A percentile compares a stretch with the other conserved stretches of the same genome.
phyloP scores from a whole-genome alignment of 2,113 vertebrate species.

The Clarias magur region DNA sequence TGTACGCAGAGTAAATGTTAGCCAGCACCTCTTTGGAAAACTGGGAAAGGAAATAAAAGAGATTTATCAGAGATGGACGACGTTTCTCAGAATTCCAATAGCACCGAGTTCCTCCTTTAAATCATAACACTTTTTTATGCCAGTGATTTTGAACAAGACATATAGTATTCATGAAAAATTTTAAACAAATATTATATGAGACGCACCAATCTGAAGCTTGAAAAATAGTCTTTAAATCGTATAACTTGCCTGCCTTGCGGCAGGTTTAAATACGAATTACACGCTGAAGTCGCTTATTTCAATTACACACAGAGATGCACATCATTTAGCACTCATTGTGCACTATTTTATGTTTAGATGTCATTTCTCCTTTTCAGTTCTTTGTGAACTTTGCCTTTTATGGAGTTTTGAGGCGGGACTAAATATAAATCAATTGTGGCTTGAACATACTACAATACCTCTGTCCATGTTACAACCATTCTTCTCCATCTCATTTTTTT shows the following conservation, averaged over 20 bases:
- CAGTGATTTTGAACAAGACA: background rate
- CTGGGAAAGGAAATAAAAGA: constrained; percentile 64
- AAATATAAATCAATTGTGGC: background rate
- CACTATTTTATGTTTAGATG: background rate
- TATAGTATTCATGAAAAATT: background rate
- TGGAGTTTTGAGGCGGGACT: background rate
- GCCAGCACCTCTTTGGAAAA: constrained; percentile 96
- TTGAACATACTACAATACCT: background rate
- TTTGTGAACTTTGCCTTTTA: background rate
- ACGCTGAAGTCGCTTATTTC: background rate
- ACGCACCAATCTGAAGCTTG: background rate
- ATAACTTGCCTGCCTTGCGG: background rate
- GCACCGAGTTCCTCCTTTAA: background rate
- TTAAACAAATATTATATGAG: background rate
- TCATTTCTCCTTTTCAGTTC: background rate
- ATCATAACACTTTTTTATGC: background rate
- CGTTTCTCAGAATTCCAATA: background rate
- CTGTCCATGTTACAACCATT: background rate
- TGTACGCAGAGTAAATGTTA: constrained; percentile 96
- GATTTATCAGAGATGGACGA: background rate
- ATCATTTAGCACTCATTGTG: background rate
- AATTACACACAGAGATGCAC: background rate
- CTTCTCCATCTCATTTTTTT: background rate
- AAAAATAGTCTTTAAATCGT: background rate
- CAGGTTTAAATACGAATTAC: background rate